Conservation (phyloP, 2,797 vertebrate species). For the Muraenolepis orangiensis region DNA sequence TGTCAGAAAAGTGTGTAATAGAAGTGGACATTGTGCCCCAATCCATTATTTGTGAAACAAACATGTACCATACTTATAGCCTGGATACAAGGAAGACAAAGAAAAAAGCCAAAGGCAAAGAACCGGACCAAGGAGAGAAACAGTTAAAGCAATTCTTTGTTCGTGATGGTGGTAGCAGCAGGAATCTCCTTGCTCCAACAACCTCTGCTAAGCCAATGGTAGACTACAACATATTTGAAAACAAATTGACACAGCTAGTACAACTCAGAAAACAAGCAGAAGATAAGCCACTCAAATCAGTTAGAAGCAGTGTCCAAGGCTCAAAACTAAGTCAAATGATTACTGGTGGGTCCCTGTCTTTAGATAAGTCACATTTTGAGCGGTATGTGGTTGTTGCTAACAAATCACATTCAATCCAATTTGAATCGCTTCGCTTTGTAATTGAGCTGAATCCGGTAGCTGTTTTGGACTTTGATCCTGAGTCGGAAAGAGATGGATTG, state of each 20-base stretch:
- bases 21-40: conserved; percentile 70
- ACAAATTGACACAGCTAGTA: conserved; percentile 6
- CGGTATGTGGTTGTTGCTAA: conserved; percentile 76
- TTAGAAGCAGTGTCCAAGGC: conserved; percentile 59
- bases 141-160: conserved; percentile 43
- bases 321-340: conserved; percentile 72
- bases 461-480: conserved; percentile 80
- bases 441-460: conserved; percentile 73
- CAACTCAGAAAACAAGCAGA: conserved; percentile 50
- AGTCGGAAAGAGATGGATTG: conserved; percentile 69
- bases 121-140: conserved; percentile 20
- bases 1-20: conserved; percentile 61
- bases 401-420: conserved; percentile 72
- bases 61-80: conserved; percentile 38
- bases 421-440: conserved; percentile 69
- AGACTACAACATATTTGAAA: conserved; percentile 41
- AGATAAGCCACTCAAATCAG: conserved; percentile 46
- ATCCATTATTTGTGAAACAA: conserved; percentile 40
- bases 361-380: conserved; percentile 76
- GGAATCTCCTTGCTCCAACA: conserved; percentile 27
- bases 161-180: conserved; percentile 54
- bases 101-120: too few species aligned
- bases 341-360: conserved; percentile 69
- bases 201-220: conserved; percentile 10
- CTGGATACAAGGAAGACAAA: conserved; percentile 26